Conservation (phyloP, 2,113 vertebrate genomes). For the Pterocles orientalis region DNA sequence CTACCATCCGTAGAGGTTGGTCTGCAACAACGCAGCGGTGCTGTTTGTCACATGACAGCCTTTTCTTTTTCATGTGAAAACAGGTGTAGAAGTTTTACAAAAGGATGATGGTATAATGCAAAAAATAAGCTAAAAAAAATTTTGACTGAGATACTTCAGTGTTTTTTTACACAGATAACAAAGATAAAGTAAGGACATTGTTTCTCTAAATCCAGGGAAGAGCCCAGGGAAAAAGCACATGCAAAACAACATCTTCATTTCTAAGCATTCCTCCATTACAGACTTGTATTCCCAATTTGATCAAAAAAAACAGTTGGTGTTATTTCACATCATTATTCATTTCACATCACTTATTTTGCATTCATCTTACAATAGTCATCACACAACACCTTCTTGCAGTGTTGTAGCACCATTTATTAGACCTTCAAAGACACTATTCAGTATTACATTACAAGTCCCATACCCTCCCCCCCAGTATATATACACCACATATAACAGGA, state of each 20-base stretch:
- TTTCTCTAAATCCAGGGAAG: background rate
- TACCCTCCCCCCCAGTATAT: background rate
- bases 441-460: background rate
- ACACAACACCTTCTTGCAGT: background rate
- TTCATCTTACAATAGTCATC: background rate
- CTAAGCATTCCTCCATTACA: background rate
- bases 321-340: background rate
- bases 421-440: background rate
- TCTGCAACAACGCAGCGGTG: accelerated
- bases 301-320: background rate
- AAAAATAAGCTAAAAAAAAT: background rate
- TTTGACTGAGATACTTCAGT: background rate
- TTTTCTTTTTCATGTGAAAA: background rate
- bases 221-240: background rate
- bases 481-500: background rate
- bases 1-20: too few species aligned
- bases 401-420: background rate
- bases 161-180: background rate
- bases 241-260: background rate
- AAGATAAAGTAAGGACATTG: background rate
- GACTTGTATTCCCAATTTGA: background rate
- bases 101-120: background rate
- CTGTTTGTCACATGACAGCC: accelerated
- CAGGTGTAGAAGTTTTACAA: too few species aligned
- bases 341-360: background rate